phyloP scores from a whole-genome alignment of 2,797 vertebrate genomes.

The Eulemur albifrons region DNA sequence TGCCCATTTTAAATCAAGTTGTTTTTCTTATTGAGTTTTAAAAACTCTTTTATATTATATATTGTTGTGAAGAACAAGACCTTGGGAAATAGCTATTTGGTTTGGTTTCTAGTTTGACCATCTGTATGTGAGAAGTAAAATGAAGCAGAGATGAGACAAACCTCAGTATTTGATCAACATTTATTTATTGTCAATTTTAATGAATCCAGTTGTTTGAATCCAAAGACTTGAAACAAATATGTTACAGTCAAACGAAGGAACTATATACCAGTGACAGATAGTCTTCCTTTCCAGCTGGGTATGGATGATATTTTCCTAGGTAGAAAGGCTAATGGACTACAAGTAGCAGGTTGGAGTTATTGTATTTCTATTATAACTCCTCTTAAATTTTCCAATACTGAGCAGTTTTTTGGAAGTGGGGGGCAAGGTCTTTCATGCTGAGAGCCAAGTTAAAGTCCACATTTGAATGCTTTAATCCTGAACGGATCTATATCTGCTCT shows the following conservation, averaged over 20 bases:
- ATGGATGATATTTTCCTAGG: not conserved
- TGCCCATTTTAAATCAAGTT: slow-evolving; percentile 3
- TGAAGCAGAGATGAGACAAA: slow-evolving; percentile 46
- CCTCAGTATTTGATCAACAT: not conserved
- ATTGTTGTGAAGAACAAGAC: slow-evolving; percentile 14
- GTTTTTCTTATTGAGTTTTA: slow-evolving; percentile 8
- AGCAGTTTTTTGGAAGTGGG: not conserved
- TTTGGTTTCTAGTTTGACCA: slow-evolving; percentile 26
- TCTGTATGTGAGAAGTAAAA: not conserved
- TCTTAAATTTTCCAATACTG: not conserved
- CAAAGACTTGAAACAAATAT: slow-evolving; percentile 52
- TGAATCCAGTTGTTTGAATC: slow-evolving; percentile 25
- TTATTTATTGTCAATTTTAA: slow-evolving; percentile 62
- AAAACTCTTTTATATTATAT: not conserved
- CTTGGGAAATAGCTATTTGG: not conserved
- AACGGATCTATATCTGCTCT: not conserved
- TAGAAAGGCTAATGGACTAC: not conserved
- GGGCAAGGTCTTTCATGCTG: not conserved
- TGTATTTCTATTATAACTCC: not conserved
- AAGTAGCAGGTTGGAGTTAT: not conserved
- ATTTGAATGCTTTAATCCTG: slow-evolving; percentile 8
- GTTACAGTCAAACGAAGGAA: slow-evolving; percentile 2
- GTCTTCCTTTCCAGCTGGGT: not conserved
- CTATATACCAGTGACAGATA: not conserved
- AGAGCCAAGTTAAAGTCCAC: not conserved